Evolutionary conservation across 2,113 vertebrate genomes (phyloP).

Genomic region (Saguinus imperator): DNA sequence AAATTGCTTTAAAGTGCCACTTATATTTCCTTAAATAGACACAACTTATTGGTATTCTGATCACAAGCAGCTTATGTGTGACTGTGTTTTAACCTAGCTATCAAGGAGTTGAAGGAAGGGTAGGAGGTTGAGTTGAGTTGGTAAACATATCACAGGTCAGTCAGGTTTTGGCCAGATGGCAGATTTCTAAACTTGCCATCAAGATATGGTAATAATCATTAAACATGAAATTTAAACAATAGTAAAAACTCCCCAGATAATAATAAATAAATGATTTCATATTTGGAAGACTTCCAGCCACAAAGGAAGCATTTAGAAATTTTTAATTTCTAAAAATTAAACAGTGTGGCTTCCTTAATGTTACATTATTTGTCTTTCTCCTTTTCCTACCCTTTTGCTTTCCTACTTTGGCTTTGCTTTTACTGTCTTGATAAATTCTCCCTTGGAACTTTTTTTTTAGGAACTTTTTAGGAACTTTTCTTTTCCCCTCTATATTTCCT

Average conservation of each 20-base stretch:
- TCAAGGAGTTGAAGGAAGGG: background rate
- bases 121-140: background rate
- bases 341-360: background rate
- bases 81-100: background rate
- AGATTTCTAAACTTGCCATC: constrained; percentile 10
- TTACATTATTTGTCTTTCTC: background rate
- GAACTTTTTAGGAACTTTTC: background rate
- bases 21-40: background rate
- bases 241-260: background rate
- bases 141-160: background rate
- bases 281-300: constrained; percentile 1
- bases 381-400: background rate
- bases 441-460: background rate
- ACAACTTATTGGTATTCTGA: background rate
- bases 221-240: constrained; percentile 9
- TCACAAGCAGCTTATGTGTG: background rate
- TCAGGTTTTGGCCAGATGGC: constrained; percentile 29
- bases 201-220: background rate
- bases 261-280: background rate
- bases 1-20: background rate
- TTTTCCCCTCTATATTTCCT: background rate
- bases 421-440: background rate
- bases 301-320: background rate
- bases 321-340: background rate
- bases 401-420: background rate